Base-by-base conservation (phyloP, 2,113 vertebrate genomes). In the Pterocles burchelli region DNA sequence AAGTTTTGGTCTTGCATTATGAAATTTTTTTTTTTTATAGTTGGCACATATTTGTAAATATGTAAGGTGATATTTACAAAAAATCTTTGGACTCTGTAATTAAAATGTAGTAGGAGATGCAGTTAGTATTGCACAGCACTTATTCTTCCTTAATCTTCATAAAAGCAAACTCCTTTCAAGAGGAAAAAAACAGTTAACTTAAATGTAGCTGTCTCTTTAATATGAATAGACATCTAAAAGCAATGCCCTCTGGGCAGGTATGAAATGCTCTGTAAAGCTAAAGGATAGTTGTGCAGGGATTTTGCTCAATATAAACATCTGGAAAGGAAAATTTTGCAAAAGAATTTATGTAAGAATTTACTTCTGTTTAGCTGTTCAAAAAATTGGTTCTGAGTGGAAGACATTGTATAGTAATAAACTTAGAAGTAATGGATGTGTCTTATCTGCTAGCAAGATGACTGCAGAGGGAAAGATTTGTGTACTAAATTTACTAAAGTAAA, bases 151-250 rank as follows among this genome's bases (percentile, higher is more conserved):
- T 89, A 76, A 33, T 87, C 31, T 74, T 85, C 61, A 72, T 85
- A 55, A 66, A 85, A 94, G 77, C 67, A 88, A 79, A 17, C 22
- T 78, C 3, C 26, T 91, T 91, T 80, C 16, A 25, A n/a, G 55
- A 87, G 51, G 38, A 85, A 79, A 63, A 63, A 82, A 51, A 2
- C 28, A 78, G 66, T 63, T 76, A 43, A 55, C 62, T 93, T 90
- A 75, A 78, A 86, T 66, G 48, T 61, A 88, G 51, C 66, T 79
- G 29, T 91, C 46, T 94, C 34, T 85, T 38, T 86, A 88, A 70
- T 85, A 55, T 26, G 63, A 88, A 38, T 33, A 88, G 90, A 82
- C 74, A 70, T 75, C 41, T 89, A 77, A 91, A 77, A 96, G 75
- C 38, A 76, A 4, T 89, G 82, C 75, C 88, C 55, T 89, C 57